These are phyloP conservation scores for Ridgeia piscesae DNA, from an alignment of 1,140 invertebrate genomes.

Conservation along the genomic window DNA sequence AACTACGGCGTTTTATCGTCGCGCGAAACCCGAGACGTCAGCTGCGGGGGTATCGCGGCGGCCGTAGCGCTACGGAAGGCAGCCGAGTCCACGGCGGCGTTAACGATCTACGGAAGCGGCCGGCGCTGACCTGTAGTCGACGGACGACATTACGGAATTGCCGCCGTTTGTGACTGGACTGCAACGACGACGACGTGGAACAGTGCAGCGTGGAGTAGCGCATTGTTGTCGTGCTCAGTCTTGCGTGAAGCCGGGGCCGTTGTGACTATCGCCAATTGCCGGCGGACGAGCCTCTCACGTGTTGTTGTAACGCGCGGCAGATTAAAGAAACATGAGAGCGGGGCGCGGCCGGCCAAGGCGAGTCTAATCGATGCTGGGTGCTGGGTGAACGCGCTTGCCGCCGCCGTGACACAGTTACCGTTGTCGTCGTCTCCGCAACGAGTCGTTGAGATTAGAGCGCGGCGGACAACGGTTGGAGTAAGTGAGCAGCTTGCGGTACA, in stretches of 20 bases:
- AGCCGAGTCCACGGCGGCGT: not conserved
- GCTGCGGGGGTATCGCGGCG: not conserved
- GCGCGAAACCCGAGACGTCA: not conserved
- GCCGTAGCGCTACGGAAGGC: not conserved
- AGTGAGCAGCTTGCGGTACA: not conserved
- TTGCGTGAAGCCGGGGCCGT: not conserved
- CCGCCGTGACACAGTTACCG: not conserved
- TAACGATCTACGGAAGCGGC: conserved; percentile 3
- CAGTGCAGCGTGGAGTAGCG: not conserved
- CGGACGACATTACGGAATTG: not conserved
- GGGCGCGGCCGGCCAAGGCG: not conserved
- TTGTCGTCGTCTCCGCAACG: not conserved
- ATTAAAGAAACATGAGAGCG: conserved; percentile 5
- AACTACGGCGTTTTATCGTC: not conserved
- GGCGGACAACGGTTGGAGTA: not conserved
- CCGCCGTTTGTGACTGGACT: not conserved
- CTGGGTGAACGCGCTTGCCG: not conserved
- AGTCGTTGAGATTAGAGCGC: not conserved
- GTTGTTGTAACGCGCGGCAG: not conserved
- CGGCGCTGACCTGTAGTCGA: not conserved
- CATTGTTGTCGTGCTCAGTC: not conserved
- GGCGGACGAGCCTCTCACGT: not conserved
- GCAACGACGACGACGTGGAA: not conserved
- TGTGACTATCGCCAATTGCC: not conserved
- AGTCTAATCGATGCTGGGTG: not conserved